Conservation (phyloP, 2,797 vertebrate species). For the Sorex maritimensis region DNA sequence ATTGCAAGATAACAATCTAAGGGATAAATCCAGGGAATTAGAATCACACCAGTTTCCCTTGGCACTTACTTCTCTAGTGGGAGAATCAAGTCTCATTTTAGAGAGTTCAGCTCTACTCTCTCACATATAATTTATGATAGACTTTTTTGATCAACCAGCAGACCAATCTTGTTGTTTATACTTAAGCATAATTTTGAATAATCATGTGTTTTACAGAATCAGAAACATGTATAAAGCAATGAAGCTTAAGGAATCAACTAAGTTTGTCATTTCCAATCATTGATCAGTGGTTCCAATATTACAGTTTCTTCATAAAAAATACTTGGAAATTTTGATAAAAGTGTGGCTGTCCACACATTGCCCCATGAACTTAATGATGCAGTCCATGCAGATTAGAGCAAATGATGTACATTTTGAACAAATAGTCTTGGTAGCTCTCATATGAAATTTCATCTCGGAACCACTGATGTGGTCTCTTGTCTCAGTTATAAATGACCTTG, state of each 20-base stretch:
- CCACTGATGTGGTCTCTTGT: not conserved
- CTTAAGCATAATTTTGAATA: not conserved
- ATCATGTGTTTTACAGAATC: too few species aligned
- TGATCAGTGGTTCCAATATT: too few species aligned
- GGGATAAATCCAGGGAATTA: not conserved
- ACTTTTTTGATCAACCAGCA: not conserved
- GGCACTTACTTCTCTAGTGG: not conserved
- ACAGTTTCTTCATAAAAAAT: not conserved
- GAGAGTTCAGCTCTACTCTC: not conserved
- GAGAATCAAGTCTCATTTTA: constrained; percentile 29
- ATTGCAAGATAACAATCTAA: constrained; percentile 19
- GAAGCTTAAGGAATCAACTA: not conserved
- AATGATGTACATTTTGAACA: not conserved
- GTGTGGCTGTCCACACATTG: not conserved
- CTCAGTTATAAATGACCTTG: constrained; percentile 20
- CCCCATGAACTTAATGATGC: too few species aligned
- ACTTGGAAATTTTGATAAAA: not conserved
- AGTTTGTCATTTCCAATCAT: not conserved
- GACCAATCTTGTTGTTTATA: not conserved
- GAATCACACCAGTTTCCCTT: not conserved
- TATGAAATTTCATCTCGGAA: not conserved
- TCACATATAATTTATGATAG: constrained; percentile 6
- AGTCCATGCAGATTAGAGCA: not conserved
- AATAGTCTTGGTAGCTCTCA: not conserved
- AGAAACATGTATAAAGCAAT: not conserved